Conservation (phyloP, 2,888 invertebrate species). For the Melikaiella ostensackeni region DNA sequence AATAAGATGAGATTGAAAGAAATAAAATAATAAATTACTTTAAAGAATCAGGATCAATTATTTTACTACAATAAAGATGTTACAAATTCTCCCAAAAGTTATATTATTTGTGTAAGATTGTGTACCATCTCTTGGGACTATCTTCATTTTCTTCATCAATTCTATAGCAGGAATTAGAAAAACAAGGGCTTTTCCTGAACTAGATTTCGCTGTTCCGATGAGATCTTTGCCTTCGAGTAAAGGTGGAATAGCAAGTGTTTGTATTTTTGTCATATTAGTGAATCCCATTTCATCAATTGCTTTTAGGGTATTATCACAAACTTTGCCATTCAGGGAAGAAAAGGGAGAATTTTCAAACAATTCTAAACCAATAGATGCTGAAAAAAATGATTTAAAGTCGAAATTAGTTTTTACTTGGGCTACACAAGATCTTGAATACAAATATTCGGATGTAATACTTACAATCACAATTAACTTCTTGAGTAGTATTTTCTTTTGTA, state of each 20-base stretch:
- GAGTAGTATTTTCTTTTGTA: slow-evolving; percentile 69
- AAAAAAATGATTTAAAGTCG: slow-evolving; percentile 25
- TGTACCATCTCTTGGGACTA: slow-evolving; percentile 94
- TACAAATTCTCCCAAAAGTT: too few relatives aligned
- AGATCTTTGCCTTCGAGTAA: slow-evolving; percentile 94
- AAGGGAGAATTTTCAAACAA: slow-evolving; percentile 72
- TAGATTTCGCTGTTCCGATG: slow-evolving; percentile 96
- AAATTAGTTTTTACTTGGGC: slow-evolving; percentile 34
- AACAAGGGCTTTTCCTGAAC: slow-evolving; percentile 97
- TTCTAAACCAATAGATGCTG: slow-evolving; percentile 19
- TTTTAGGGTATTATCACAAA: slow-evolving; percentile 90
- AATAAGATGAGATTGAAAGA: not conserved
- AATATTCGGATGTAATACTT: slow-evolving; percentile 55
- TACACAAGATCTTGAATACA: not conserved
- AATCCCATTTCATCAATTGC: slow-evolving; percentile 95
- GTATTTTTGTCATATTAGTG: slow-evolving; percentile 96
- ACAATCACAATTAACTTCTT: slow-evolving; percentile 50
- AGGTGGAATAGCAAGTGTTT: slow-evolving; percentile 92
- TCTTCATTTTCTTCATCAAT: slow-evolving; percentile 91
- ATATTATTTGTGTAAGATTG: not conserved
- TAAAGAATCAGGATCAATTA: not conserved
- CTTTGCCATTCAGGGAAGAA: slow-evolving; percentile 80
- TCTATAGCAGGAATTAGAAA: slow-evolving; percentile 97
- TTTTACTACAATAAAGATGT: not conserved
- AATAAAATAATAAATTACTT: not conserved